Evolutionary conservation across 2,888 invertebrate species (phyloP), one percentile per base, ranked within the genome.

Genomic region (Eueremaeus valkanovi): DNA sequence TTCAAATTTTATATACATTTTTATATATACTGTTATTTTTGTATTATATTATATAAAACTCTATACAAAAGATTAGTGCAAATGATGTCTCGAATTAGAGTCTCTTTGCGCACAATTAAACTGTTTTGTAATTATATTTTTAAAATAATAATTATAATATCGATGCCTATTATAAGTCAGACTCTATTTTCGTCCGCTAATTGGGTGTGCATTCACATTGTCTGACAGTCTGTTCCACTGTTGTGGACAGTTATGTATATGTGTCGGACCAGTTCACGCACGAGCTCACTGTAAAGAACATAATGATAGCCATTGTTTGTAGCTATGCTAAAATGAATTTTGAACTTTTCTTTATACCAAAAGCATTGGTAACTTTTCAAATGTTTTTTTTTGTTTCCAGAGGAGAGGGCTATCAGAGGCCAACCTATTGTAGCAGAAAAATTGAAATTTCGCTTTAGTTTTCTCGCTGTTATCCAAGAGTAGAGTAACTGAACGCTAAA

Each of bases 361-460:
- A 11, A 36, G 36, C 11, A 45, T 11, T 11, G 45, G 45, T 45
- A n/a, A n/a, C n/a, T n/a, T n/a, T n/a, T n/a, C n/a, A n/a, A n/a
- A n/a, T 45, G 45, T 3, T 3, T 45, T 36, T 36, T 36, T 36
- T 45, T 3, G 45, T 45, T 45, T 11, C 45, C 45, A 45, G 24
- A 55, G 13, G 24, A 9, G 55, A 55, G 45, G 21, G 21, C 3
- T 21, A 21, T 55, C 6, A 9, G 8, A 55, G 24, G 55, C 55
- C 55, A 55, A 27, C 13, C 55, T 24, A 55, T 55, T 55, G 55
- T 3, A 55, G 55, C 51, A 55, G 55, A 55, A 55, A 55, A 24
- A 21, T 11, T 36, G 11, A 36, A 36, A 36, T 11, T 36, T 36
- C 36, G 11, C 36, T 51, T 21, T 51, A n/a, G 5, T 51, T n/a